phyloP scores from a whole-genome alignment of 1,140 invertebrate species.

The Eumaeus atala region DNA sequence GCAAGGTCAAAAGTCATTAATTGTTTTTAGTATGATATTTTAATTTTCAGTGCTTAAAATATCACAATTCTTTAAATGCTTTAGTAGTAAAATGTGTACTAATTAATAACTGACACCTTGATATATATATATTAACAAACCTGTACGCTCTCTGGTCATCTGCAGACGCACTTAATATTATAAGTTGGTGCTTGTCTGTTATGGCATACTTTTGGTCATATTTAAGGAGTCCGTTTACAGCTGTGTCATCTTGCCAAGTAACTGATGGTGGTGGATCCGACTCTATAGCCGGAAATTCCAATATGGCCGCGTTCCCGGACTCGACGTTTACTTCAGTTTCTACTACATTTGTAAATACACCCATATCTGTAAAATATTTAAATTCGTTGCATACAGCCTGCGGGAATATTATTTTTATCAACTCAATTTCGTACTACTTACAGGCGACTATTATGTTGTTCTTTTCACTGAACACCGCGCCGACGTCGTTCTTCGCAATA shows the following conservation, averaged over 20 bases:
- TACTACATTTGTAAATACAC: slow-evolving; percentile 81
- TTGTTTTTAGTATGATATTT: too few relatives aligned
- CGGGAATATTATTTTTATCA: too few relatives aligned
- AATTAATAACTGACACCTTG: too few relatives aligned
- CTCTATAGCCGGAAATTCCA: slow-evolving; percentile 87
- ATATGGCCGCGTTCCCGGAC: slow-evolving; percentile 86
- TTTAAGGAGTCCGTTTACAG: slow-evolving; percentile 77
- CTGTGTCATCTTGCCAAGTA: slow-evolving; percentile 86
- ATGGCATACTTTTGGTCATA: slow-evolving; percentile 88
- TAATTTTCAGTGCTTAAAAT: too few relatives aligned
- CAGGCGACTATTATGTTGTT: slow-evolving; percentile 91
- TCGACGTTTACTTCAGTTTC: slow-evolving; percentile 81
- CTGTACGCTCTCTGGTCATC: slow-evolving; percentile 84
- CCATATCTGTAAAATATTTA: slow-evolving; percentile 82
- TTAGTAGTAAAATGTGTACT: too few relatives aligned
- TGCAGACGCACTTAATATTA: slow-evolving; percentile 85
- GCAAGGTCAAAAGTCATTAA: not conserved
- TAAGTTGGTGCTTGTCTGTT: slow-evolving; percentile 83
- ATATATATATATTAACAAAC: slow-evolving; percentile 44
- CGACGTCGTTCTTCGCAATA: slow-evolving; percentile 91
- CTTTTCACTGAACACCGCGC: slow-evolving; percentile 92
- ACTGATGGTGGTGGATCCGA: slow-evolving; percentile 88
- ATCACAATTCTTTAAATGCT: too few relatives aligned
- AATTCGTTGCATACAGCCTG: not conserved
- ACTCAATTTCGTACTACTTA: slow-evolving; percentile 75